Base-by-base conservation (phyloP, 2,113 vertebrate species). In the Sorex fumeus region DNA sequence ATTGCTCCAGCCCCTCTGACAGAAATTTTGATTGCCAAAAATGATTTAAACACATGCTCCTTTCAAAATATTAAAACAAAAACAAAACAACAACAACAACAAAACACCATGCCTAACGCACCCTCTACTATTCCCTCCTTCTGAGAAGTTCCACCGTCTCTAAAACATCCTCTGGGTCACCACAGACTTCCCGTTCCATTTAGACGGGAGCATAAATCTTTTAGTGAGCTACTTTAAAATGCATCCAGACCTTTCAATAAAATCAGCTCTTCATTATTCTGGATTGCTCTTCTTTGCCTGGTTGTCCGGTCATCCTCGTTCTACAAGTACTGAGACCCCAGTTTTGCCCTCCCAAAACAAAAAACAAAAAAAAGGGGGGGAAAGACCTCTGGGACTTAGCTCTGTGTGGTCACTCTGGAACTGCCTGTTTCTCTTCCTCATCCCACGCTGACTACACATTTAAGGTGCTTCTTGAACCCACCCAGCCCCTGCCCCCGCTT, bases 11-110 rank as follows among this genome's bases (percentile, higher is more conserved):
- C n/a, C n/a, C n/a, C n/a, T n/a, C 18, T 88, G 77, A 30, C 57
- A 91, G 87, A 8, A 82, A 25, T 75, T 71, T 70, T 75, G 27
- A 79, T 79, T 34, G 45, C 23, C 36, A 34, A 57, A 88, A 62
- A 60, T 79, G 87, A 90, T 82, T 75, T 43, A 93, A 94, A 72
- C 28, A 71, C 87, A 75, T 36, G 69, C 60, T 75, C n/a, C 18
- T 8, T 86, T 86, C 19, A 89, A 28, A 91, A 43, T 23, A 66
- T 43, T 90, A 76, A 67, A 27, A 75, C 28, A 75, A 18, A 43
- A 57, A 70, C 3, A 40, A 79, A 67, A 27, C 45, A 45, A 75
- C 21, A 43, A 57, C 70, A n/a, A n/a, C n/a, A n/a, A n/a, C n/a
- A n/a, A n/a, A n/a, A n/a, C 16, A 8, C 57, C 72, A 27, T 32